Base-by-base conservation (phyloP, 2,888 invertebrate genomes). In the Gandaritis pyraliata region DNA sequence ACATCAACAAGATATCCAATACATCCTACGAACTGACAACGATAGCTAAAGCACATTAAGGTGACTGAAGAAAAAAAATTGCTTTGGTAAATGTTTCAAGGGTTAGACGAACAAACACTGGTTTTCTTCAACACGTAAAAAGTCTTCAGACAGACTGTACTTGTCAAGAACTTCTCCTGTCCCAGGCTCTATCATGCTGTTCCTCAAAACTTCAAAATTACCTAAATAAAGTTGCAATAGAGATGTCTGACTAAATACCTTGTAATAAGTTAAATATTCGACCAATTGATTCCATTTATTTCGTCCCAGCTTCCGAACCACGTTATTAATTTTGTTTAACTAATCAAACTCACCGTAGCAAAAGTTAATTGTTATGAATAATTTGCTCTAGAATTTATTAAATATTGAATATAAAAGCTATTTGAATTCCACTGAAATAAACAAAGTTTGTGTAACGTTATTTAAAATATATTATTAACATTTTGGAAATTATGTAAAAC, bases 281-380 rank as follows among this genome's bases (percentile, higher is more conserved):
- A 5, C 18, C 56, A 49, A 49, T 56, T 29, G 29, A n/a, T 43
- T 43, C 41, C 5, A 33, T 33, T 33, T 1, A 47, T 56, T 45
- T 16, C n/a, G 8, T 16, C 5, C 45, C 36, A 36, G 16, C 16
- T 33, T 43, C n/a, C 43, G n/a, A 54, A 43, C 30, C 30, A 52
- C 16, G 30, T 38, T 48, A 55, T 56, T 49, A 36, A 50, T 58
- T n/a, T 50, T 58, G 13, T 38, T 23, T 33, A 51, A 57, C 43
- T 45, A 57, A 50, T 58, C 50, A 58, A 58, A 46, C 45, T 38
- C 45, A 46, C 38, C 36, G 55, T 39, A 41, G 16, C 15, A 41
- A 56, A 41, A 56, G 16, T 41, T 47, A 12, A 41, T 39, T 48
- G 55, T 41, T 56, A 15, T 48, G 55, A 56, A 48, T 56, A 56